Conservation (phyloP, 2,888 invertebrate genomes). For the Melieria crassipennis region DNA sequence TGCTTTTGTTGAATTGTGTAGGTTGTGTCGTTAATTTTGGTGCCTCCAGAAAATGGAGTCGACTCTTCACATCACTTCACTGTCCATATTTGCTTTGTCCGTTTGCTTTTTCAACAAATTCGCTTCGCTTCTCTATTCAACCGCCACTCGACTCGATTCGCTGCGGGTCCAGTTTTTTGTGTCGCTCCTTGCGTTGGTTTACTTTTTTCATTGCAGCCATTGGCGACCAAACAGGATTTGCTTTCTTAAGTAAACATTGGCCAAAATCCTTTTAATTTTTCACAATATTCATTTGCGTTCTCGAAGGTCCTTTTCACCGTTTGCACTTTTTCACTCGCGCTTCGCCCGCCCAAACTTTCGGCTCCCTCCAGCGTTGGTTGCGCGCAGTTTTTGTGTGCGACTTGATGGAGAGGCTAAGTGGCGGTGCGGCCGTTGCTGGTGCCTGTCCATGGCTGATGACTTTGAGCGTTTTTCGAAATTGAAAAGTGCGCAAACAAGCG, state of each 20-base stretch:
- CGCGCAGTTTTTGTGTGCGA: no score
- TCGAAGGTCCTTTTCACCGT: neutral
- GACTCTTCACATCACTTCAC: no score
- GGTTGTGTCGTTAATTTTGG: no score
- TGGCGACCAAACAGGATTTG: constrained; percentile 2
- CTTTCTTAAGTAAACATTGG: constrained; percentile 26
- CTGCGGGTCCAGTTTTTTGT: neutral
- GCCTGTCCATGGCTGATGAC: neutral
- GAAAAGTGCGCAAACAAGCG: constrained; percentile 1
- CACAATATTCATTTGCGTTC: constrained; percentile 17
- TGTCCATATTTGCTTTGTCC: neutral
- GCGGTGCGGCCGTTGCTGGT: neutral
- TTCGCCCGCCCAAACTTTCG: no score
- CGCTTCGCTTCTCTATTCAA: no score
- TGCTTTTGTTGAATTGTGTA: no score
- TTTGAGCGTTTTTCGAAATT: constrained; percentile 5
- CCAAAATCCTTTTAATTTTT: constrained; percentile 32
- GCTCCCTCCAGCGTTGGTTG: no score
- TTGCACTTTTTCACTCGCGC: neutral
- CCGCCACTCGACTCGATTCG: neutral
- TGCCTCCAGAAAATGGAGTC: no score
- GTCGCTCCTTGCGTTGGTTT: constrained; percentile 1
- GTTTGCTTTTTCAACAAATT: no score
- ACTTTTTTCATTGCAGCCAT: constrained; percentile 16
- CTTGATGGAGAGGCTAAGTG: neutral